Percentiles rank a stretch among this genome's conserved stretches.
Conservation (phyloP, 2,888 invertebrate genomes). For the Acleris holmiana region DNA sequence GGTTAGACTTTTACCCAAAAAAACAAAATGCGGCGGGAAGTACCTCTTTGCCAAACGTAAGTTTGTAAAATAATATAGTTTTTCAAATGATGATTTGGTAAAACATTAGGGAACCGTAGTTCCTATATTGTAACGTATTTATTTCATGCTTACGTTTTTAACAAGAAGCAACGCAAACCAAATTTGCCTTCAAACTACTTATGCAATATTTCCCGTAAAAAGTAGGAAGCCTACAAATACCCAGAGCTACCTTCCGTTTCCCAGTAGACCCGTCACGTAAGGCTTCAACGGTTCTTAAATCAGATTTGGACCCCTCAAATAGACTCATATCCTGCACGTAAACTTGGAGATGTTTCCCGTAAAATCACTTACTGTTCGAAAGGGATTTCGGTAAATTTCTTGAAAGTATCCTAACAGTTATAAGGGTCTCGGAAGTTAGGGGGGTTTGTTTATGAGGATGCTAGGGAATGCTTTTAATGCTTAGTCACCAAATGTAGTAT, state of each 20-base stretch:
- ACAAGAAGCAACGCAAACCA: too few relatives aligned
- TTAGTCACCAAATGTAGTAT: background rate
- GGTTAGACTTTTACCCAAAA: too few relatives aligned
- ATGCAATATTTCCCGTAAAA: background rate
- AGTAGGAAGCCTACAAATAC: slow-evolving; percentile 1
- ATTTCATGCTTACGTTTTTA: too few relatives aligned
- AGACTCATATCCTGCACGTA: slow-evolving; percentile 5
- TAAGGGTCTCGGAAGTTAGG: slow-evolving; percentile 12
- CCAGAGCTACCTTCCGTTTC: background rate
- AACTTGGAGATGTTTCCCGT: slow-evolving; percentile 18
- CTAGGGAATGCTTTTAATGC: slow-evolving; percentile 6
- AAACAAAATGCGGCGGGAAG: too few relatives aligned
- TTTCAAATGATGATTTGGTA: too few relatives aligned
- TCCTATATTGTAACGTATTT: too few relatives aligned
- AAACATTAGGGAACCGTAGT: too few relatives aligned
- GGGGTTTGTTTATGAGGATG: slow-evolving; percentile 18
- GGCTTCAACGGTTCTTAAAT: slow-evolving; percentile 18
- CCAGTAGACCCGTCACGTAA: slow-evolving; percentile 5
- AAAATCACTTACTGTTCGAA: slow-evolving; percentile 28
- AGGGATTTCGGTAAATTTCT: slow-evolving; percentile 28
- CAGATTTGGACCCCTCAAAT: slow-evolving; percentile 22
- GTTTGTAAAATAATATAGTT: too few relatives aligned
- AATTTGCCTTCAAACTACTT: too few relatives aligned
- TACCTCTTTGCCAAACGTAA: too few relatives aligned
- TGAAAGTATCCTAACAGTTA: slow-evolving; percentile 25